Base-by-base conservation (phyloP, 2,888 invertebrate species). In the Cyaniris semiargus region DNA sequence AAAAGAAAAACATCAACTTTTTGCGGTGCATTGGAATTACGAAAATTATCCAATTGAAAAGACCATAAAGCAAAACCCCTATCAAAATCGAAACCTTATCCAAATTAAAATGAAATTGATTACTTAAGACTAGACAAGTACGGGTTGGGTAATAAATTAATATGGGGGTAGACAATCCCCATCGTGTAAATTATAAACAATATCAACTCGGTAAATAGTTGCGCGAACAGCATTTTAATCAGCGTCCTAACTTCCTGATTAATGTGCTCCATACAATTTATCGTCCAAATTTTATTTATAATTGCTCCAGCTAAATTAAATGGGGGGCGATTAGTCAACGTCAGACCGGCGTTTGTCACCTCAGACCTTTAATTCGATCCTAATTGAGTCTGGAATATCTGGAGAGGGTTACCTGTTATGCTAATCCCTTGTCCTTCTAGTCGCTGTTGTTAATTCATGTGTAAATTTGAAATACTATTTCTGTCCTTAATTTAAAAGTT, bases 201-300 rank as follows among this genome's bases (percentile, higher is more conserved):
- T 91, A 92, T 92, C 90, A 92, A 91, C 90, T 90, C 88, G 85
- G 87, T 88, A 85, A 94, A 94, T 94, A 94, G 94, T 94, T 94
- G 85, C 88, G 85, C 86, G 90, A 93, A 94, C 93, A 90, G 92
- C 89, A 91, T 94, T 94, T 94, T 94, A 94, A 94, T 94, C 94
- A 94, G 94, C 93, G 94, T 94, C 94, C 89, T 90, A 94, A 94
- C 92, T 94, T 94, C 93, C 94, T 94, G 94, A 94, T 94, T 94
- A 94, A 94, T 94, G 93, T 88, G 86, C 90, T 86, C 89, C 81
- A 87, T 87, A 86, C 88, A 93, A 93, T 93, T 94, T 94, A 94
- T 93, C 88, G 94, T 88, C 86, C 87, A 93, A 94, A 93, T 93
- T 94, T 94, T 94, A 93, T 93, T 93, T 93, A 93, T 94, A 94